phyloP scores from a whole-genome alignment of 2,888 invertebrate species.

The Ditula angustiorana region DNA sequence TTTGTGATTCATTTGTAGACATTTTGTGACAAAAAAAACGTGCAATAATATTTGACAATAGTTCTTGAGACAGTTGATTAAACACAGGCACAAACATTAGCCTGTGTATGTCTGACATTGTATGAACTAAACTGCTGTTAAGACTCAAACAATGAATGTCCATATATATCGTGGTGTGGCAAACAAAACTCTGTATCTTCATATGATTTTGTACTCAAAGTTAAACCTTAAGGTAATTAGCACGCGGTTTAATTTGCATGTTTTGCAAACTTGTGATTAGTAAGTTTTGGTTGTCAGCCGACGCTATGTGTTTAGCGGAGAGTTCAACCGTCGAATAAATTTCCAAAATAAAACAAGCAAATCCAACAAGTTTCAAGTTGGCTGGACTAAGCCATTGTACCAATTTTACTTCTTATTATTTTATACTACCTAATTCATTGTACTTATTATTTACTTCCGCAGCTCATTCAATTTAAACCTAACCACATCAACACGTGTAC shows the following conservation, averaged over 20 bases:
- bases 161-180: too few species aligned
- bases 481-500: too few species aligned
- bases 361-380: background rate
- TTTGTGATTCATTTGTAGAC: slow-evolving; percentile 8
- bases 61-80: slow-evolving; percentile 33
- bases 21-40: slow-evolving; percentile 8
- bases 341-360: slow-evolving; percentile 14
- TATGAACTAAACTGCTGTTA: slow-evolving; percentile 30
- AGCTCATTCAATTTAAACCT: too few species aligned
- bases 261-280: too few species aligned
- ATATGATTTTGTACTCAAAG: too few species aligned
- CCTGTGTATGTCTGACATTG: slow-evolving; percentile 25
- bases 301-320: slow-evolving; percentile 31
- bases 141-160: slow-evolving; percentile 20
- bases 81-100: slow-evolving; percentile 36
- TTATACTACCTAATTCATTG: too few species aligned
- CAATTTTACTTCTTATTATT: too few species aligned
- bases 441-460: too few species aligned
- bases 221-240: too few species aligned
- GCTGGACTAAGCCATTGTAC: background rate
- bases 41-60: slow-evolving; percentile 37
- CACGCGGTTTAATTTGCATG: too few species aligned
- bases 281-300: too few species aligned
- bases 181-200: too few species aligned
- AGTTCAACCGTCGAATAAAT: slow-evolving; percentile 12